These are phyloP conservation scores for Metopolophium dirhodum DNA, from an alignment of 1,140 invertebrate species.

Conservation along the genomic window DNA sequence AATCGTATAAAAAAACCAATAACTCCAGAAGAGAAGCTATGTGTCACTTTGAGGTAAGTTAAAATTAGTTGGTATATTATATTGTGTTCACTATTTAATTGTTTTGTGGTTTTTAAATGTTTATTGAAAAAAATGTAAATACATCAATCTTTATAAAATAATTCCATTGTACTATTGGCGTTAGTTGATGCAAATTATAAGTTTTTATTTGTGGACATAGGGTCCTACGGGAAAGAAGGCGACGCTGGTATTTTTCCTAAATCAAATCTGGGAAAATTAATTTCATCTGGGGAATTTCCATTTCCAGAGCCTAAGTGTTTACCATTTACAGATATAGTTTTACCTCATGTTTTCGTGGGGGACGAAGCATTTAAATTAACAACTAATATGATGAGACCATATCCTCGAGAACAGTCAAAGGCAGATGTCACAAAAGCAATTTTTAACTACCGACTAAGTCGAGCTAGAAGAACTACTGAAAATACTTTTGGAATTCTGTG, in stretches of 20 bases:
- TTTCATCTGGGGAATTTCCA: background rate
- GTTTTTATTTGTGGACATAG: slow-evolving; percentile 56
- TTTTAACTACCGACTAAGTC: background rate
- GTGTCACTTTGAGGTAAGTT: too few species aligned
- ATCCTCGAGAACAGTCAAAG: background rate
- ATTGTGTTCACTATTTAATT: too few species aligned
- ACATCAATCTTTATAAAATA: too few species aligned
- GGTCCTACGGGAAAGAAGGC: slow-evolving; percentile 59
- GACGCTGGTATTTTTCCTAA: slow-evolving; percentile 59
- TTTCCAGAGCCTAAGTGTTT: slow-evolving; percentile 58
- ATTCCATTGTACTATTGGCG: slow-evolving; percentile 63
- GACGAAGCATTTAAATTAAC: slow-evolving; percentile 57
- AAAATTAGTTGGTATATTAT: too few species aligned
- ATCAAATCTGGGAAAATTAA: slow-evolving; percentile 21
- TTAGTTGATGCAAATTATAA: slow-evolving; percentile 46
- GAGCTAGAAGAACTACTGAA: slow-evolving; percentile 61
- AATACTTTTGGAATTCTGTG: slow-evolving; percentile 57
- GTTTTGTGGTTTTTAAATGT: too few species aligned
- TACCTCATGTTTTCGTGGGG: slow-evolving; percentile 61
- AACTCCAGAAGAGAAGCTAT: too few species aligned
- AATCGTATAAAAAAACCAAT: too few species aligned
- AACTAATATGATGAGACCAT: slow-evolving; percentile 11
- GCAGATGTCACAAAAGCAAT: background rate
- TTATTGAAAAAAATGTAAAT: too few species aligned
- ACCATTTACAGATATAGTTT: slow-evolving; percentile 44